These are phyloP conservation scores for Procambarus virginalis DNA, from an alignment of 1,140 invertebrate species.

Conservation along the genomic window DNA sequence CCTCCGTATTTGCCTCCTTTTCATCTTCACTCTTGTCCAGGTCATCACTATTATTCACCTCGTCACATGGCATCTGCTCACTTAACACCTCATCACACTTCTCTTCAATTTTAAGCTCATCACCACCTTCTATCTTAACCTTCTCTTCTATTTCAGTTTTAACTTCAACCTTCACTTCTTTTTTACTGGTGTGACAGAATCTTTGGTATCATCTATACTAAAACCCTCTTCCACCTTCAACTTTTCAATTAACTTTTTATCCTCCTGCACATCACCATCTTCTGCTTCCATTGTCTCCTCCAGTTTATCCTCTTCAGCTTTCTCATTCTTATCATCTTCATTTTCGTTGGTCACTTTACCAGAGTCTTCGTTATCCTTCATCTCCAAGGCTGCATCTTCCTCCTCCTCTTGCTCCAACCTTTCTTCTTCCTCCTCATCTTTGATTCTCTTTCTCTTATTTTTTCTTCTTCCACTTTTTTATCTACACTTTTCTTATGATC, in stretches of 20 bases:
- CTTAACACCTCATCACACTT: constrained; percentile 1
- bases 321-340: background rate
- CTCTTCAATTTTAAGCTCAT: background rate
- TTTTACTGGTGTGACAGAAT: no score
- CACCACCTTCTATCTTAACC: background rate
- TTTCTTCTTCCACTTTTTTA: constrained; percentile 10
- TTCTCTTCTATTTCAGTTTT: background rate
- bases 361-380: background rate
- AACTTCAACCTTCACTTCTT: no score
- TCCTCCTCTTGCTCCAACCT: background rate
- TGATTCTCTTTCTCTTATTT: background rate
- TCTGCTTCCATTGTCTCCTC: background rate
- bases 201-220: no score
- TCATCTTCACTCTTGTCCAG: background rate
- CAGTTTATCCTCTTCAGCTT: background rate
- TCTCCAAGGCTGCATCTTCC: background rate
- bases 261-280: background rate
- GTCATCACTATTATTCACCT: constrained; percentile 14
- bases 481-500: background rate
- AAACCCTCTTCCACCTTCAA: background rate
- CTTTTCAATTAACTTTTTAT: constrained; percentile 28
- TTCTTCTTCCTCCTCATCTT: background rate
- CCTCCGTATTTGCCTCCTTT: background rate
- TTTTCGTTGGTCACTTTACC: constrained; percentile 36
- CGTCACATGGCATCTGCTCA: no score